Evolutionary conservation across 92 coral and sea anemone species (phyloP).

Genomic region (Porites cylindrica): DNA sequence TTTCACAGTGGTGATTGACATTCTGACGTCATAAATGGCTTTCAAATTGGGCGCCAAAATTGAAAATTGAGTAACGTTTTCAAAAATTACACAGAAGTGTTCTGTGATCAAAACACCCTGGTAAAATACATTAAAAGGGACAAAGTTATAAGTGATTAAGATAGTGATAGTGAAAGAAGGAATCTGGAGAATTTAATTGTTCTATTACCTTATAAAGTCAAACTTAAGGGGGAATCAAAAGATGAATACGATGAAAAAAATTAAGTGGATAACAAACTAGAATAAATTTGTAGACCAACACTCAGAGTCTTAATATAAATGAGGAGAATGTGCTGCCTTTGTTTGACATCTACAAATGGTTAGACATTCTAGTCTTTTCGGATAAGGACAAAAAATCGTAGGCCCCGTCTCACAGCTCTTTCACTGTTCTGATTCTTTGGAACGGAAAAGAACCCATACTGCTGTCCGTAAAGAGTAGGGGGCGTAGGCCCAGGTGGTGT

Average conservation of each 20-base stretch:
- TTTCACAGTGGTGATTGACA: constrained; percentile 1
- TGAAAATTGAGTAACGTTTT: neutral
- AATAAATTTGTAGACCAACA: neutral
- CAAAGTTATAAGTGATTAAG: neutral
- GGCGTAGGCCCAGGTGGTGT: no score
- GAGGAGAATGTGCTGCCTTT: no score
- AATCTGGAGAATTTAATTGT: neutral
- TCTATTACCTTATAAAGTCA: neutral
- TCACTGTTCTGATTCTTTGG: no score
- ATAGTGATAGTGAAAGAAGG: neutral
- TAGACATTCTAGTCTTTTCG: no score
- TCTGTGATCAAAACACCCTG: neutral
- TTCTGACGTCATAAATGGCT: neutral
- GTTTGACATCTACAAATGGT: no score
- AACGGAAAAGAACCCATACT: no score
- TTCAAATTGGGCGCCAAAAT: neutral
- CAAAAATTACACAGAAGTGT: neutral
- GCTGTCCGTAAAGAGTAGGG: no score
- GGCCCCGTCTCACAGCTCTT: no score
- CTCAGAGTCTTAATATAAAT: no score
- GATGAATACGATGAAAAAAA: neutral
- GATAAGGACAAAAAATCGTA: no score
- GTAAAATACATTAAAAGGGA: neutral
- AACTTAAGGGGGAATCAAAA: neutral
- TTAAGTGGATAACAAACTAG: neutral